These are phyloP conservation scores for Fukomys damarensis DNA, from an alignment of 2,113 vertebrate species.

Conservation along the genomic window DNA sequence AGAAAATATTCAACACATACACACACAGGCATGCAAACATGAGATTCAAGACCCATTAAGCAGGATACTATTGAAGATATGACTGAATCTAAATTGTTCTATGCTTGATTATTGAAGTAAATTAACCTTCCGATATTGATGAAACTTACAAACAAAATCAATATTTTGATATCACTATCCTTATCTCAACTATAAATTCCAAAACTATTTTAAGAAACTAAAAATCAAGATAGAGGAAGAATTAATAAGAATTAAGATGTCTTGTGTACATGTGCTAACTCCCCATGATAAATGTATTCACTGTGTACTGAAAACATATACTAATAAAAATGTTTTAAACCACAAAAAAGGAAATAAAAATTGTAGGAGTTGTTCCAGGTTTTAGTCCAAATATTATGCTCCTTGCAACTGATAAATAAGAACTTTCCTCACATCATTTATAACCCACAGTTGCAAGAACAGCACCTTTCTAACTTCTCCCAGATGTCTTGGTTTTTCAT, in stretches of 20 bases:
- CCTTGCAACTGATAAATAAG: neutral
- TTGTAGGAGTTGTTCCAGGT: neutral
- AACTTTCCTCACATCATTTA: neutral
- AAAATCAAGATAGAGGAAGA: neutral
- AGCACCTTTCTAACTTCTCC: slow-evolving; percentile 20
- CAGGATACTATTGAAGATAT: neutral
- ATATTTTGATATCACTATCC: neutral
- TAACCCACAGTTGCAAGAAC: neutral
- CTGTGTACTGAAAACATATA: neutral
- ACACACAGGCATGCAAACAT: neutral
- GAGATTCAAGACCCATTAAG: neutral
- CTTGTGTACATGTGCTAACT: neutral
- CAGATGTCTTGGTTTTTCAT: neutral
- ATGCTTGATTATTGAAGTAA: neutral
- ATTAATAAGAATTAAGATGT: neutral
- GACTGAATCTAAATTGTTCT: neutral
- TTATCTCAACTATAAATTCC: neutral
- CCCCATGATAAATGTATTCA: neutral
- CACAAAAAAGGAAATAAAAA: neutral
- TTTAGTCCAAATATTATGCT: neutral
- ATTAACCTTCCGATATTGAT: neutral
- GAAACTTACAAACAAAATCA: slow-evolving; percentile 18
- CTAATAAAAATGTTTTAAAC: neutral
- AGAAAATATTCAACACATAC: neutral
- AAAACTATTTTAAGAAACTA: slow-evolving; percentile 43